A percentile compares a stretch with the other conserved stretches of the same genome.
Conservation (phyloP, 2,797 vertebrate species). For the Picus viridis region DNA sequence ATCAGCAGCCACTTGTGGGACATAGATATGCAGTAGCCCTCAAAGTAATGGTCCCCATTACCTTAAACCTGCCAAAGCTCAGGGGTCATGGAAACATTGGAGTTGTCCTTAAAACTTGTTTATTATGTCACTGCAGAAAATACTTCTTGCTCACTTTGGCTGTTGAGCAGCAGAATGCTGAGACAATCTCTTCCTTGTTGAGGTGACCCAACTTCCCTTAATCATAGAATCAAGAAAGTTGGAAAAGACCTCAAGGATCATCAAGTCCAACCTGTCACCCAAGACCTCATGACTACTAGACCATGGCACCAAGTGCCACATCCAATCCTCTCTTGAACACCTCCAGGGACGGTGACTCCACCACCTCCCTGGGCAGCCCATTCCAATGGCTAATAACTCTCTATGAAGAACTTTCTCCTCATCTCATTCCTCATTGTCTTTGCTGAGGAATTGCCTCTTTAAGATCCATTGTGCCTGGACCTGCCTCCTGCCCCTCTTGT, state of each 20-base stretch:
- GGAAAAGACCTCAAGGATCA: too few relatives aligned
- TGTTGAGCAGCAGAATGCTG: background rate
- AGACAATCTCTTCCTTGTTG: background rate
- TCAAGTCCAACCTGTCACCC: too few relatives aligned
- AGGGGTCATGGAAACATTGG: background rate
- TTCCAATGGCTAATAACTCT: too few relatives aligned
- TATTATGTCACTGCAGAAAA: background rate
- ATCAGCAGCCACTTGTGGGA: background rate
- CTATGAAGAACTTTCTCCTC: too few relatives aligned
- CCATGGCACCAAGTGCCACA: too few relatives aligned
- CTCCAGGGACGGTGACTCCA: too few relatives aligned
- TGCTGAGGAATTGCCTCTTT: background rate
- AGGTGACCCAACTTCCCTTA: background rate
- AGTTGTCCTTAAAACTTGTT: background rate
- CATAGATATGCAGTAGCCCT: rapidly evolving
- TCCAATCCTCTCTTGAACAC: too few relatives aligned
- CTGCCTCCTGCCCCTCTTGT: background rate
- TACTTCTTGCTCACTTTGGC: background rate
- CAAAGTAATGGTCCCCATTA: background rate
- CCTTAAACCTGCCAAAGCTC: background rate
- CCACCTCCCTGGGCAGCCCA: too few relatives aligned
- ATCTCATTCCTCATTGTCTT: background rate
- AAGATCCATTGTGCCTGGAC: background rate
- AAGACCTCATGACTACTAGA: too few relatives aligned
- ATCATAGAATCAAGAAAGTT: background rate